Base-by-base conservation (phyloP, 2,797 vertebrate genomes). In the Gastrophryne carolinensis region DNA sequence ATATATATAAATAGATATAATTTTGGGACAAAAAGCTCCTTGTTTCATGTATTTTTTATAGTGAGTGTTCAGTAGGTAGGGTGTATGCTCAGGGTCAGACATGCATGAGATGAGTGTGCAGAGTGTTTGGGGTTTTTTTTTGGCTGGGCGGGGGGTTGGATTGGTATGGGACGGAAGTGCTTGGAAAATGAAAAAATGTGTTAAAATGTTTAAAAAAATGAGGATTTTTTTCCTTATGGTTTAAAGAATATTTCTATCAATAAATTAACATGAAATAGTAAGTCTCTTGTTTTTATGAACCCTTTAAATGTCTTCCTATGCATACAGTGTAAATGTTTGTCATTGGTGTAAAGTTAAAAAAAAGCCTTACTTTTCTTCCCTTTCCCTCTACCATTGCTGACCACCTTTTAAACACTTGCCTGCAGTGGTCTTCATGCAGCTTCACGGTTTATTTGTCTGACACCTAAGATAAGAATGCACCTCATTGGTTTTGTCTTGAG, bases 241-340 rank as follows among this genome's bases (percentile, higher is more conserved):
- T 60, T 75, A 70, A 76, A 76, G 10, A 69, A 63, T 54, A 76
- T 70, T 76, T 76, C 65, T 76, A 70, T 76, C 66, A 76, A 76
- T 76, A 76, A 76, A 76, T 70, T 47, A 76, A 70, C 35, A 32
- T 76, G 47, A 23, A 70, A 68, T 37, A 70, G 49, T 26, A 1
- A 29, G 62, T 12, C 37, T 44, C 34, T 5, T 41, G 37, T 26
- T 4, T 63, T 63, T n/a, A n/a, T n/a, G n/a, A n/a, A n/a, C n/a
- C n/a, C n/a, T n/a, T n/a, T n/a, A n/a, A n/a, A n/a, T n/a, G n/a
- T n/a, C n/a, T n/a, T n/a, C n/a, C n/a, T 41, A n/a, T n/a, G 7
- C 39, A 44, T 44, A 6, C 1, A 15, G 37, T 41, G 37, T 15
- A 41, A 44, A 7, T n/a, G 39, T 39, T 39, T 15, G 3, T 39